These are phyloP conservation scores for Saccostrea glomerata DNA, from an alignment of 1,140 invertebrate genomes.

Conservation along the genomic window DNA sequence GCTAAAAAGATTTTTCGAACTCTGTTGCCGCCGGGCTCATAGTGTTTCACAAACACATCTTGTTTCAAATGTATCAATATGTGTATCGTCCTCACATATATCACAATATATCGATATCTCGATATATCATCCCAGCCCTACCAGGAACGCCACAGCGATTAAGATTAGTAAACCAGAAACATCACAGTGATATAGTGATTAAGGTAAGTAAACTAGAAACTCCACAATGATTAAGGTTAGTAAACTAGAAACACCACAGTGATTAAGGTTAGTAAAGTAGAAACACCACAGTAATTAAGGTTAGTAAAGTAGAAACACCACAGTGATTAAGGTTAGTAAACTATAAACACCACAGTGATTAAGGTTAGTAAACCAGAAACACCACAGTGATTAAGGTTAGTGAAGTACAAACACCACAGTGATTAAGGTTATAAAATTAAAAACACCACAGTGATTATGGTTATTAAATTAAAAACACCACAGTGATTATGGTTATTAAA, in stretches of 20 bases:
- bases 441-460: constrained; percentile 83
- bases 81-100: no score
- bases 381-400: constrained; percentile 80
- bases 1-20: no score
- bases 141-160: neutral
- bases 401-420: constrained; percentile 84
- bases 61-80: no score
- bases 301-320: constrained; percentile 90
- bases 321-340: neutral
- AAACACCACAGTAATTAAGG: constrained; percentile 83
- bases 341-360: no score
- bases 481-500: no score
- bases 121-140: no score
- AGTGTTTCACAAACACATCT: no score
- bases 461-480: constrained; percentile 80
- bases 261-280: constrained; percentile 84
- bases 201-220: constrained; percentile 84
- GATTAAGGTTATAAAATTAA: neutral
- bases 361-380: constrained; percentile 96
- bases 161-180: neutral
- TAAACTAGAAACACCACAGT: constrained; percentile 87
- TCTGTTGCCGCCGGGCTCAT: no score
- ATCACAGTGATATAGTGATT: no score
- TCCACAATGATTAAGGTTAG: constrained; percentile 78
- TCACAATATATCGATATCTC: no score